These are phyloP conservation scores for Pyrochroa serraticornis DNA, from an alignment of 2,888 invertebrate species.

Conservation along the genomic window DNA sequence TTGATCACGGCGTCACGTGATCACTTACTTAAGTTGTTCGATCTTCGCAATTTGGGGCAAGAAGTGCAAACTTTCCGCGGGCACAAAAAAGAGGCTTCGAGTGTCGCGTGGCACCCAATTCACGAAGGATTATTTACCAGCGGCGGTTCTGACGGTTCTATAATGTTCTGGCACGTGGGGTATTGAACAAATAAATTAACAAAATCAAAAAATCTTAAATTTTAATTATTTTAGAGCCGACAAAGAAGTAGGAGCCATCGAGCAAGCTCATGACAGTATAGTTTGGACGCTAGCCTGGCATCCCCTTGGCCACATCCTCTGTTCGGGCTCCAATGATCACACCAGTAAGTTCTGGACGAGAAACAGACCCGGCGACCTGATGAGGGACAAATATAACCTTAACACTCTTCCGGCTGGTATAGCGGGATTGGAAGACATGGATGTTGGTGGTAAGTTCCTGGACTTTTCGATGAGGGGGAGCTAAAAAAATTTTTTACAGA, in stretches of 20 bases:
- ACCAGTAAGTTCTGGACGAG: slow-evolving; percentile 99
- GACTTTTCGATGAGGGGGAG: no score
- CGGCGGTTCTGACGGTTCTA: slow-evolving; percentile 98
- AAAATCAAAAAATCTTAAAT: background rate
- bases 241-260: slow-evolving; percentile 97
- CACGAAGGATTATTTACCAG: slow-evolving; percentile 98
- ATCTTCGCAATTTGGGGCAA: slow-evolving; percentile 92
- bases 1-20: slow-evolving; percentile 97
- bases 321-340: slow-evolving; percentile 99
- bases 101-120: slow-evolving; percentile 97
- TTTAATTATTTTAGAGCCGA: slow-evolving; percentile 72
- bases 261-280: slow-evolving; percentile 98
- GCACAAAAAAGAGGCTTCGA: slow-evolving; percentile 98
- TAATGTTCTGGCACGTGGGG: slow-evolving; percentile 99
- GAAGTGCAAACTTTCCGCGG: slow-evolving; percentile 98
- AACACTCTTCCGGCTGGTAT: slow-evolving; percentile 88
- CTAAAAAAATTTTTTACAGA: slow-evolving; percentile 57
- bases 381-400: slow-evolving; percentile 97
- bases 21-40: slow-evolving; percentile 96
- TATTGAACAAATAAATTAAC: slow-evolving; percentile 54
- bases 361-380: slow-evolving; percentile 96
- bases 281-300: slow-evolving; percentile 99
- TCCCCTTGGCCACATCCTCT: slow-evolving; percentile 97
- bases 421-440: slow-evolving; percentile 73
- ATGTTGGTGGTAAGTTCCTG: slow-evolving; percentile 61